phyloP scores from a whole-genome alignment of 2,888 invertebrate species.

The Epinotia ramella region DNA sequence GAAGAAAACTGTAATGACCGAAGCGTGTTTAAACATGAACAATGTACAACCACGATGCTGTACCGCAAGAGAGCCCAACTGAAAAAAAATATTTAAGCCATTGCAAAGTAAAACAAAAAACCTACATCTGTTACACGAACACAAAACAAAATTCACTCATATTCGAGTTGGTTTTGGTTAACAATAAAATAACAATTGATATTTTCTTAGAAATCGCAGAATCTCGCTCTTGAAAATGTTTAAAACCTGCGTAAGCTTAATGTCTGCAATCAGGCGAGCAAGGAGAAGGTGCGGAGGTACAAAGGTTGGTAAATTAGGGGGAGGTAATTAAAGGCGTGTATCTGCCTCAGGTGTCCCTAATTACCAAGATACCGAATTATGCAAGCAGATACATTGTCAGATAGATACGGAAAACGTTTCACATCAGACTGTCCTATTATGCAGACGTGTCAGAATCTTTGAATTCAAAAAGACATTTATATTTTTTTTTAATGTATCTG shows the following conservation, averaged over 20 bases:
- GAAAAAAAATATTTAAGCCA: no score
- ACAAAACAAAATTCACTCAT: background rate
- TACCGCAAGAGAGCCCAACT: no score
- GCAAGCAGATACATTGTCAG: constrained; percentile 38
- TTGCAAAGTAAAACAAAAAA: no score
- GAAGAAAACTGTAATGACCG: no score
- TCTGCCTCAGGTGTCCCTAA: constrained; percentile 77
- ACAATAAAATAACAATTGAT: background rate
- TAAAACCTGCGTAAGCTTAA: constrained; percentile 24
- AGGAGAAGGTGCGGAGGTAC: constrained; percentile 45
- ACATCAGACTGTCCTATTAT: background rate
- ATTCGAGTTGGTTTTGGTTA: background rate
- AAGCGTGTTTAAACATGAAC: no score
- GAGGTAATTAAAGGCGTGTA: constrained; percentile 76
- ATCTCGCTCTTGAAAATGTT: background rate
- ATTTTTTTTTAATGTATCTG: no score
- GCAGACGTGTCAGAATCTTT: background rate
- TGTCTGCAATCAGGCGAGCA: constrained; percentile 13
- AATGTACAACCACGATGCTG: no score
- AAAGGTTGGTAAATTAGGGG: constrained; percentile 46
- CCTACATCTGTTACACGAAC: no score
- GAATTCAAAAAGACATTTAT: no score
- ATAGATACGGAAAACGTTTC: constrained; percentile 11
- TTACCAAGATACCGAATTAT: constrained; percentile 68
- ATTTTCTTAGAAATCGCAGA: background rate